phyloP scores from a whole-genome alignment of 2,888 invertebrate species.

The Onthophagus sagittarius region DNA sequence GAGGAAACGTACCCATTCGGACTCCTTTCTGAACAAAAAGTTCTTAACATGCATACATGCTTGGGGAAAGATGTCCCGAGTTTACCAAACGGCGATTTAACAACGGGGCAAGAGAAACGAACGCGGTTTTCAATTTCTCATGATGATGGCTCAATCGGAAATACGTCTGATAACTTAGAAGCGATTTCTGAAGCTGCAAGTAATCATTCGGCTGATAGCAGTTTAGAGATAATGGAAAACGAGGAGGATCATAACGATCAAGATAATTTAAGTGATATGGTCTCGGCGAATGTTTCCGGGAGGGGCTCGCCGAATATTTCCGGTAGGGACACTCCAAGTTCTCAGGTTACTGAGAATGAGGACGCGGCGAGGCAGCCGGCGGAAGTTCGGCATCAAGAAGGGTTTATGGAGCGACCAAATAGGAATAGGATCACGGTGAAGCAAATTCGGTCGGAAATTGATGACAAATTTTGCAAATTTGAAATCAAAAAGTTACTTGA shows the following conservation, averaged over 20 bases:
- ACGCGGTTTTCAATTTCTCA: slow-evolving; percentile 80
- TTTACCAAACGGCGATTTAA: slow-evolving; percentile 41
- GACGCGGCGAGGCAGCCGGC: slow-evolving; percentile 34
- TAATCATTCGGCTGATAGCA: slow-evolving; percentile 91
- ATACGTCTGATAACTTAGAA: slow-evolving; percentile 90
- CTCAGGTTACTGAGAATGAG: slow-evolving; percentile 72
- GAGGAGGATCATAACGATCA: slow-evolving; percentile 74
- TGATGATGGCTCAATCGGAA: slow-evolving; percentile 89
- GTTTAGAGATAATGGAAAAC: slow-evolving; percentile 74
- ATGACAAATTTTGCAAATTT: slow-evolving; percentile 98
- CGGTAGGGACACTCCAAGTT: slow-evolving; percentile 93
- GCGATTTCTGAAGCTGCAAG: slow-evolving; percentile 94
- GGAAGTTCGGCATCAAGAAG: slow-evolving; percentile 41
- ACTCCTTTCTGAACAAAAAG: slow-evolving; percentile 58
- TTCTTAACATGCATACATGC: slow-evolving; percentile 46
- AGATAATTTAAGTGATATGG: slow-evolving; percentile 96
- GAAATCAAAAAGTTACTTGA: slow-evolving; percentile 79
- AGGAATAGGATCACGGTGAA: slow-evolving; percentile 49
- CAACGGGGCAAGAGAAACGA: slow-evolving; percentile 53
- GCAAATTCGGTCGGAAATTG: slow-evolving; percentile 90
- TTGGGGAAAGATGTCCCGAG: slow-evolving; percentile 20
- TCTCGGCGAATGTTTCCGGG: slow-evolving; percentile 90
- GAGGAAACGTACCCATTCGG: slow-evolving; percentile 42
- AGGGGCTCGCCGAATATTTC: slow-evolving; percentile 94
- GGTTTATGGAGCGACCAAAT: slow-evolving; percentile 47